Conservation (phyloP, 1,140 invertebrate species). For the Tenebrio molitor region DNA sequence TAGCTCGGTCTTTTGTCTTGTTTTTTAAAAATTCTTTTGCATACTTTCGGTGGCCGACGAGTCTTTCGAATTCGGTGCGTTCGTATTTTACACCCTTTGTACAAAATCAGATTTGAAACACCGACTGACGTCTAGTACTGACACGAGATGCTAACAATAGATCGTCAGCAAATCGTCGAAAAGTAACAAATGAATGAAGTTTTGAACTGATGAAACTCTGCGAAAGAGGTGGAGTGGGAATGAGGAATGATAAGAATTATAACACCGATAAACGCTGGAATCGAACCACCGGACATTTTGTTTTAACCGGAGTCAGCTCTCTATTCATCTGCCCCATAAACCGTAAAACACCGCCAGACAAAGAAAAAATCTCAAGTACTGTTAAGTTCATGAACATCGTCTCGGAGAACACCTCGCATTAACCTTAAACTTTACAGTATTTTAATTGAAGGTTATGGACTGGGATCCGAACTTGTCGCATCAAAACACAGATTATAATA, state of each 20-base stretch:
- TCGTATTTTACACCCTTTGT: no score
- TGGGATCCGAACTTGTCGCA: neutral
- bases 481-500: neutral
- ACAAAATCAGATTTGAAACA: no score
- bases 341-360: neutral
- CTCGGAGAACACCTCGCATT: neutral
- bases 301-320: neutral
- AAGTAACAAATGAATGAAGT: conserved; percentile 1
- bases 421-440: neutral
- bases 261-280: neutral
- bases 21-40: no score
- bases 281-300: neutral
- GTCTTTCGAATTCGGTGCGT: no score
- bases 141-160: neutral
- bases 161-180: neutral
- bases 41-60: no score
- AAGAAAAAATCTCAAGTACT: neutral
- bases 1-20: no score
- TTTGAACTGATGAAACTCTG: neutral
- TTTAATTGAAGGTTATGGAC: conserved; percentile 2
- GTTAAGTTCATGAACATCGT: neutral
- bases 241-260: neutral
- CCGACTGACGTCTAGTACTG: no score
- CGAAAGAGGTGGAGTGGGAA: neutral
- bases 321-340: neutral